A percentile compares a stretch with the other conserved stretches of the same genome.
phyloP scores from a whole-genome alignment of 1,140 invertebrate genomes.

The Cydia pomonella region DNA sequence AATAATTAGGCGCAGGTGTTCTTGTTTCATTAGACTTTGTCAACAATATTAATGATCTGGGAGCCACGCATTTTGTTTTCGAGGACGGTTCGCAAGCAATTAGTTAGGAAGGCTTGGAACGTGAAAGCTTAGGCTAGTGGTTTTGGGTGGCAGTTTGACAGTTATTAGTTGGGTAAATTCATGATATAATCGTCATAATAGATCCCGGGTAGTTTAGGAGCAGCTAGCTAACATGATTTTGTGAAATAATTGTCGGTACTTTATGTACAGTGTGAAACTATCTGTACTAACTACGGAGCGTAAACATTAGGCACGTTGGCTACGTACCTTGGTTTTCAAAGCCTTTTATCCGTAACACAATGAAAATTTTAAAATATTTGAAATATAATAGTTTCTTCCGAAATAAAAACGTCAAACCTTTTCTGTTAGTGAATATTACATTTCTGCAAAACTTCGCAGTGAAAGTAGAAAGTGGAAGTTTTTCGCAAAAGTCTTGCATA shows the following conservation, averaged over 20 bases:
- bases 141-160: neutral
- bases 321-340: no score
- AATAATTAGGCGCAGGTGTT: constrained; percentile 22
- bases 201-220: no score
- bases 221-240: no score
- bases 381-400: neutral
- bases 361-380: neutral
- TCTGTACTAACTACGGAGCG: no score
- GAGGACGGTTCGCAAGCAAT: neutral
- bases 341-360: neutral
- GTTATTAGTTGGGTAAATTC: neutral
- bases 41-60: constrained; percentile 32
- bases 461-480: constrained; percentile 29
- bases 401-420: neutral
- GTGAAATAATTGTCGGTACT: no score
- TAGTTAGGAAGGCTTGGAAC: neutral
- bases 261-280: no score
- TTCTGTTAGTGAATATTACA: constrained; percentile 17
- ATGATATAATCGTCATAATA: neutral
- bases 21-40: constrained; percentile 28
- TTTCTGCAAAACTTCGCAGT: constrained; percentile 8
- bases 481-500: constrained; percentile 5
- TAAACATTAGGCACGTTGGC: no score
- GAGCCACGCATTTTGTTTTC: constrained; percentile 13
- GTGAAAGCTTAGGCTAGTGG: neutral